phyloP scores from a whole-genome alignment of 2,888 invertebrate genomes.

The Macaria liturata region DNA sequence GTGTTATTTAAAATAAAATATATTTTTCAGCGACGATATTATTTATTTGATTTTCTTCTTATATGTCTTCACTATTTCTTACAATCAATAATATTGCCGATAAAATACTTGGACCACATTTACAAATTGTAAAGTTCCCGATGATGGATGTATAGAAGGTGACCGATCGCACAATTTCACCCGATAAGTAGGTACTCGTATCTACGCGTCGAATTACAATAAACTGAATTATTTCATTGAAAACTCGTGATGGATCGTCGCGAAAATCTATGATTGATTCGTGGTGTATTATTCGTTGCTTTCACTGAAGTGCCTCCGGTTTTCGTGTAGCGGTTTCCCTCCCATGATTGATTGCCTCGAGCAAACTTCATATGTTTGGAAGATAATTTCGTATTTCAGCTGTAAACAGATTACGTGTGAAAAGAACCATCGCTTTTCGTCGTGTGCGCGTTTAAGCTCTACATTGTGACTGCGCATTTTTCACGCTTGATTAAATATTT shows the following conservation, averaged over 20 bases:
- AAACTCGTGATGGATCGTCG: conserved; percentile 80
- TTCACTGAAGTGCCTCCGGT: conserved; percentile 74
- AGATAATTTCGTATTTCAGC: conserved; percentile 82
- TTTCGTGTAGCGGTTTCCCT: conserved; percentile 71
- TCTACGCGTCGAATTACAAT: conserved; percentile 36
- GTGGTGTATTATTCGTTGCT: conserved; percentile 79
- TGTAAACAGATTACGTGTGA: conserved; percentile 79
- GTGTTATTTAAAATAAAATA: no score
- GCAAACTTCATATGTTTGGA: conserved; percentile 81
- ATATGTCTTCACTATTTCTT: no score
- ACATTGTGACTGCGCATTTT: conserved; percentile 67
- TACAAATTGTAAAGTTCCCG: conserved; percentile 8
- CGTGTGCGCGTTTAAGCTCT: conserved; percentile 48
- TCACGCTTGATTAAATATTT: conserved; percentile 52
- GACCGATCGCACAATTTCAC: conserved; percentile 36
- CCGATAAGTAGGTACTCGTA: conserved; percentile 24
- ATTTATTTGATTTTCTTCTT: neutral
- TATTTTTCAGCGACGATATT: no score
- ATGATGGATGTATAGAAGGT: conserved; percentile 36
- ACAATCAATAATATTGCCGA: no score
- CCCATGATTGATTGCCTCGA: conserved; percentile 74
- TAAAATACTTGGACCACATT: neutral
- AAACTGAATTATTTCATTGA: conserved; percentile 63
- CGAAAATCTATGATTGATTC: conserved; percentile 81
- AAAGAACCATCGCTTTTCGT: conserved; percentile 70